These are phyloP conservation scores for Epinephelus lanceolatus DNA, from an alignment of 2,113 vertebrate species.

Conservation along the genomic window DNA sequence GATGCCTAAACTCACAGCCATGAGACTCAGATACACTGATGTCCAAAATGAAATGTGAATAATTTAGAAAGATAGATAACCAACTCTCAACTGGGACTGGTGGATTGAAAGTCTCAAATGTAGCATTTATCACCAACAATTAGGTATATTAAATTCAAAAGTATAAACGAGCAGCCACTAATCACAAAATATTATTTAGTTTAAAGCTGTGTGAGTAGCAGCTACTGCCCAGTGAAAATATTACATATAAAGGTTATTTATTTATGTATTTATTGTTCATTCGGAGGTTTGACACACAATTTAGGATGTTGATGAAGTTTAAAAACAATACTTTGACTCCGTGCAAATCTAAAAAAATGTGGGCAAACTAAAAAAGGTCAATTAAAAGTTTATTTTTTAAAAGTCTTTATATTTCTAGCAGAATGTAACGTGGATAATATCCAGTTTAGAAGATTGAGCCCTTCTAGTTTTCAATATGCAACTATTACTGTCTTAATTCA, in stretches of 20 bases:
- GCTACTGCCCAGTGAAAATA: no score
- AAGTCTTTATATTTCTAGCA: not conserved
- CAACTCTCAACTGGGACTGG: not conserved
- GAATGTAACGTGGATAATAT: not conserved
- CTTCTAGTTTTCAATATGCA: not conserved
- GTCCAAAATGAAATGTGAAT: not conserved
- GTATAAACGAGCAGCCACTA: no score
- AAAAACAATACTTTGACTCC: not conserved
- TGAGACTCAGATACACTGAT: no score
- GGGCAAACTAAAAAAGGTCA: not conserved
- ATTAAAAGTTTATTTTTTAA: not conserved
- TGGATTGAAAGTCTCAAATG: not conserved
- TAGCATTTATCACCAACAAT: not conserved
- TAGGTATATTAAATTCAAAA: not conserved
- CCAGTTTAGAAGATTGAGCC: not conserved
- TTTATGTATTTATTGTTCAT: not conserved
- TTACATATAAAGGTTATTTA: no score
- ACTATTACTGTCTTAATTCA: not conserved
- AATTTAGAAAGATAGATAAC: not conserved
- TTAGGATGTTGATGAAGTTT: not conserved
- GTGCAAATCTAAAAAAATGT: not conserved
- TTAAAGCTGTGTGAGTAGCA: no score
- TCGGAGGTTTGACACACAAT: not conserved
- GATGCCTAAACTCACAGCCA: not conserved
- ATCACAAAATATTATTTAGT: no score